Evolutionary conservation across 1,140 invertebrate species (phyloP).

Genomic region (Drosophila gunungcola): DNA sequence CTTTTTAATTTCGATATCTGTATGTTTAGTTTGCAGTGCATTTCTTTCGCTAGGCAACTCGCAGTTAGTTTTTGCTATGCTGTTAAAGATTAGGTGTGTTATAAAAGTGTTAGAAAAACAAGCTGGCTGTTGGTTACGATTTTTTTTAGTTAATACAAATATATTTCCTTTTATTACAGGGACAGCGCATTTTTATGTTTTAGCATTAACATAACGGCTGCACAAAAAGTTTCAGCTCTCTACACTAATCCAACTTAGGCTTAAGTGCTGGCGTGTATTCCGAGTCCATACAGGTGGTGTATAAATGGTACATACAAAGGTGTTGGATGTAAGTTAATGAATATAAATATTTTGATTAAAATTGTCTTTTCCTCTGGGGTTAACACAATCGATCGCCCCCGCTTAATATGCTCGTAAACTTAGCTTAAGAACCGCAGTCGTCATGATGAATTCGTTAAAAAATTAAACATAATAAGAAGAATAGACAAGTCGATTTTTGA

Average conservation of each 20-base stretch:
- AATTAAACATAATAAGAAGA: conserved; percentile 41
- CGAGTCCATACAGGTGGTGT: conserved; percentile 46
- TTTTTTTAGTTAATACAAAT: conserved; percentile 77
- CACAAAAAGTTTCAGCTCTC: conserved; percentile 55
- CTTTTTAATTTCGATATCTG: background rate
- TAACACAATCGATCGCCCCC: conserved; percentile 35
- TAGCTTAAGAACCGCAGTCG: conserved; percentile 75
- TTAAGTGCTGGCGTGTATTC: conserved; percentile 42
- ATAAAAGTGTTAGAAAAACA: conserved; percentile 63
- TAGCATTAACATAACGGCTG: conserved; percentile 77
- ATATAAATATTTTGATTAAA: conserved; percentile 73
- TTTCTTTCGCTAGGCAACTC: background rate
- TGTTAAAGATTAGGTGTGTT: conserved; percentile 34
- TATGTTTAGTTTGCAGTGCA: background rate
- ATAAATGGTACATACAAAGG: conserved; percentile 60
- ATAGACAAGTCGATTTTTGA: conserved; percentile 13
- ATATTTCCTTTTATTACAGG: conserved; percentile 73
- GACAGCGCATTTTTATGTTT: conserved; percentile 75
- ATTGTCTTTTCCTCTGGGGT: conserved; percentile 45
- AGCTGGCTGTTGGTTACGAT: conserved; percentile 42
- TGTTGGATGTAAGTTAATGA: conserved; percentile 54
- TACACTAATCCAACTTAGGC: conserved; percentile 56
- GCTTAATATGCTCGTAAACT: conserved; percentile 53
- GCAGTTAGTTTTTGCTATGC: conserved; percentile 8
- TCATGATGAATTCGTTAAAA: conserved; percentile 38